A percentile compares a stretch with the other conserved stretches of the same genome.
Conservation (phyloP, 64 coral and sea anemone genomes). For the Dendrophyllia cribrosa region DNA sequence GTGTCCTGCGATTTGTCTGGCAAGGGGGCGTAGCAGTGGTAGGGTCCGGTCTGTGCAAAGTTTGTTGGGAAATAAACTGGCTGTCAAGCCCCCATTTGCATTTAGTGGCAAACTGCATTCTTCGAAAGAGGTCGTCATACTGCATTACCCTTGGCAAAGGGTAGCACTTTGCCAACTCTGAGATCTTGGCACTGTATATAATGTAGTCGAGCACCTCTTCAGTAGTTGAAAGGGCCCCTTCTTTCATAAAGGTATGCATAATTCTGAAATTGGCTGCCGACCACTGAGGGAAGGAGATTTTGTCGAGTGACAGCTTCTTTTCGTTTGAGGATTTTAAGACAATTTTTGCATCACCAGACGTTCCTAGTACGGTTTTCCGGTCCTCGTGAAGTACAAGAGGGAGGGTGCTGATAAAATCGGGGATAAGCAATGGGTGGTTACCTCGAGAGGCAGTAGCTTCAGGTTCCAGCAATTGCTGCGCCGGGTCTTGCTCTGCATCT, state of each 20-base stretch:
- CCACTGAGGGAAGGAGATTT: slow-evolving; percentile 47
- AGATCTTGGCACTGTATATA: slow-evolving; percentile 51
- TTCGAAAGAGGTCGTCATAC: slow-evolving; percentile 28
- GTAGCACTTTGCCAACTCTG: slow-evolving; percentile 40
- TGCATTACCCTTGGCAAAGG: slow-evolving; percentile 31
- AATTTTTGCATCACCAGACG: not conserved
- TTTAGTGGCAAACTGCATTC: slow-evolving; percentile 48
- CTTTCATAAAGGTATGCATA: slow-evolving; percentile 60
- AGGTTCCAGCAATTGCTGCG: not conserved
- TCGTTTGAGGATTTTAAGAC: not conserved
- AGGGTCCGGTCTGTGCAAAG: slow-evolving; percentile 17
- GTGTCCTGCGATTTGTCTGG: slow-evolving; percentile 13
- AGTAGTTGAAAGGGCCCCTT: slow-evolving; percentile 1
- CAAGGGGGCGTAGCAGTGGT: slow-evolving; percentile 5
- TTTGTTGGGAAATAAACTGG: slow-evolving; percentile 38
- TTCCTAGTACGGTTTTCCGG: not conserved
- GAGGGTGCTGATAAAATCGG: not conserved
- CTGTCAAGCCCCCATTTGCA: slow-evolving; percentile 55
- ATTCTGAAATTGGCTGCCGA: slow-evolving; percentile 58
- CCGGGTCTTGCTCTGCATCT: slow-evolving; percentile 5
- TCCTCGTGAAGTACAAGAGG: not conserved
- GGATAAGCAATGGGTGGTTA: slow-evolving; percentile 21
- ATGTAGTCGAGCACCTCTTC: slow-evolving; percentile 50
- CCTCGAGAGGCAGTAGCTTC: not conserved
- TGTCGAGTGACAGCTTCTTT: slow-evolving; percentile 1